These are phyloP conservation scores for Centropristis striata DNA, from an alignment of 2,113 vertebrate genomes.

Conservation along the genomic window DNA sequence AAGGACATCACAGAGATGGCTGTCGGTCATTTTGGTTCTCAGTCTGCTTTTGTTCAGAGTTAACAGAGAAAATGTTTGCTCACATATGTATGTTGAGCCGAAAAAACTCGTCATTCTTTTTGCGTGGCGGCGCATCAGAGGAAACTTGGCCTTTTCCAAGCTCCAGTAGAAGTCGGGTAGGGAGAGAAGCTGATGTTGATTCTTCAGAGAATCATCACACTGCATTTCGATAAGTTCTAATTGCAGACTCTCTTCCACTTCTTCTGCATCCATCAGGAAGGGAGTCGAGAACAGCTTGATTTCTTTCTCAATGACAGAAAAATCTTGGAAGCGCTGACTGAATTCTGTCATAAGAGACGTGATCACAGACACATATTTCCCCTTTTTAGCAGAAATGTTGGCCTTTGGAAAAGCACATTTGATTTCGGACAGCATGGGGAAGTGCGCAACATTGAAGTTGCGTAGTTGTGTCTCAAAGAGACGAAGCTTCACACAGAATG, in stretches of 20 bases:
- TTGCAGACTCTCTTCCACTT: neutral
- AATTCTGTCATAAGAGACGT: neutral
- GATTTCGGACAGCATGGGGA: too few species aligned
- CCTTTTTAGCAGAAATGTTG: too few species aligned
- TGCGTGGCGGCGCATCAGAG: conserved; percentile 25
- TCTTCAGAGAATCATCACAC: too few species aligned
- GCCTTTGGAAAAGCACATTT: too few species aligned
- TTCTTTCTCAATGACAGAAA: neutral
- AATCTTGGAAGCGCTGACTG: neutral
- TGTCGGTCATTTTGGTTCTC: conserved; percentile 50
- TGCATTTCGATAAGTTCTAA: neutral
- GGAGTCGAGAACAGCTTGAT: neutral
- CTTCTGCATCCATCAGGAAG: neutral
- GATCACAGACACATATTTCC: too few species aligned
- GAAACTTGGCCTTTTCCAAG: too few species aligned
- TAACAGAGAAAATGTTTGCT: conserved; percentile 46
- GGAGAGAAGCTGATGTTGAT: too few species aligned
- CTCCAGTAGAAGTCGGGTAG: too few species aligned
- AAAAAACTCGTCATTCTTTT: conserved; percentile 53
- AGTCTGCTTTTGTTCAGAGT: conserved; percentile 23
- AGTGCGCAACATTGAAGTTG: too few species aligned
- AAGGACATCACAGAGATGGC: conserved; percentile 44
- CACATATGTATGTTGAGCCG: conserved; percentile 44
- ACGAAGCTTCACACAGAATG: neutral
- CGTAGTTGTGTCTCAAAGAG: too few species aligned